Percentiles rank a stretch among this genome's conserved stretches.
These are phyloP conservation scores for Saturnia japonica DNA, from an alignment of 2,888 invertebrate species.

Conservation along the genomic window DNA sequence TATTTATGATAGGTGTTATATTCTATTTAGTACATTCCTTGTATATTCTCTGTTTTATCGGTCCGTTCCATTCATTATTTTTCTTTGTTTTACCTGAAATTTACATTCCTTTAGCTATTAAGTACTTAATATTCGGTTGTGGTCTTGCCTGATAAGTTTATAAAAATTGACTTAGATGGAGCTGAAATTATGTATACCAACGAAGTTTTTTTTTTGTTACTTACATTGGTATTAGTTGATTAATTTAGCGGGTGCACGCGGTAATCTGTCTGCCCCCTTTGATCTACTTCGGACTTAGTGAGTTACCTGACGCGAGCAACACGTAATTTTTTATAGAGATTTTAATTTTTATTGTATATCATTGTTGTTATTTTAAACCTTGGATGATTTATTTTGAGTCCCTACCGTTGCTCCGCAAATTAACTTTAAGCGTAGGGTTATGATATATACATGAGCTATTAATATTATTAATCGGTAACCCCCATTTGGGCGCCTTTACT, in stretches of 20 bases:
- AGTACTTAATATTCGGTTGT: conserved; percentile 83
- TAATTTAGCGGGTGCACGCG: conserved; percentile 49
- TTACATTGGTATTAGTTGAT: conserved; percentile 61
- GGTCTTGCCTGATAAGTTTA: conserved; percentile 83
- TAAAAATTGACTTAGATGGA: conserved; percentile 74
- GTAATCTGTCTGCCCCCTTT: conserved; percentile 53
- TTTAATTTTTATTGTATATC: conserved; percentile 70
- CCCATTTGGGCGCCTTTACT: conserved; percentile 78
- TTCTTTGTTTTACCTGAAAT: conserved; percentile 48
- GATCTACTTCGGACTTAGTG: conserved; percentile 62
- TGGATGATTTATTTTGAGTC: conserved; percentile 58
- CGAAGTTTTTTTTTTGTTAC: conserved; percentile 71
- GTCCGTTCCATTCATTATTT: conserved; percentile 56
- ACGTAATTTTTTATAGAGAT: conserved; percentile 71
- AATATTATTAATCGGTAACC: conserved; percentile 79
- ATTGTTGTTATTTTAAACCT: conserved; percentile 67
- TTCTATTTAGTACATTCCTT: conserved; percentile 47
- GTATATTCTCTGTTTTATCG: conserved; percentile 49
- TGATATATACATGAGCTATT: conserved; percentile 64
- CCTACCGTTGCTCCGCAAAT: conserved; percentile 64
- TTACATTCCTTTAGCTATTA: conserved; percentile 80
- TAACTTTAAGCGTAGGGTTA: conserved; percentile 51
- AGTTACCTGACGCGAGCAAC: conserved; percentile 78
- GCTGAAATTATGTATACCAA: conserved; percentile 80
- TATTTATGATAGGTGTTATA: conserved; percentile 29